These are phyloP conservation scores for Notothenia rossii DNA, from an alignment of 2,113 vertebrate genomes.

Conservation along the genomic window DNA sequence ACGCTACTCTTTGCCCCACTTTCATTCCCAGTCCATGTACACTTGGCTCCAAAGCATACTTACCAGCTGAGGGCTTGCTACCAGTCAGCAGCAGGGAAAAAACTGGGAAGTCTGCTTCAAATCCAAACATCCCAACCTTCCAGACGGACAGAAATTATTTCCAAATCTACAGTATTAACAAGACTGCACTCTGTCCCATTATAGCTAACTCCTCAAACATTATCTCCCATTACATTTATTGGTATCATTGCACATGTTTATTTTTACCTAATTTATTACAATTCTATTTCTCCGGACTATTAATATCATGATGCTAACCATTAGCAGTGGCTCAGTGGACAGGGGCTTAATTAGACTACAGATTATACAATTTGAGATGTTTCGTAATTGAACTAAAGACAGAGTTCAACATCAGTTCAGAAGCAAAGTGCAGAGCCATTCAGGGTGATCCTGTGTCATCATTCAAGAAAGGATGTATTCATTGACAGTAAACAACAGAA, in stretches of 20 bases:
- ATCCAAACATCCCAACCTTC: constrained; percentile 48
- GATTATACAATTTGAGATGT: neutral
- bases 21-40: neutral
- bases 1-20: neutral
- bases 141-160: constrained; percentile 25
- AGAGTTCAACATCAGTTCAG: neutral
- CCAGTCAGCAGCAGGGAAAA: constrained; percentile 30
- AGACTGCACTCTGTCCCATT: constrained; percentile 20
- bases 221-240: constrained; percentile 16
- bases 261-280: neutral
- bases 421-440: neutral
- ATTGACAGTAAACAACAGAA: neutral
- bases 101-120: constrained; percentile 37
- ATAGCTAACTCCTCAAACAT: constrained; percentile 10
- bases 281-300: constrained; percentile 10
- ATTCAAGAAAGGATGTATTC: neutral
- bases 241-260: constrained; percentile 10
- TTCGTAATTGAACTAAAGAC: neutral
- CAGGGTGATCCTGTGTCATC: neutral
- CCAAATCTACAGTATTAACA: constrained; percentile 23
- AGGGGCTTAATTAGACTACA: neutral
- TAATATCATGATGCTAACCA: constrained; percentile 1
- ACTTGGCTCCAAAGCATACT: neutral
- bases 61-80: constrained; percentile 13
- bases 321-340: constrained; percentile 27